Percentiles rank a stretch among this genome's conserved stretches.
Evolutionary conservation across 1,140 invertebrate genomes (phyloP).

Genomic region (Lepidurus arcticus): DNA sequence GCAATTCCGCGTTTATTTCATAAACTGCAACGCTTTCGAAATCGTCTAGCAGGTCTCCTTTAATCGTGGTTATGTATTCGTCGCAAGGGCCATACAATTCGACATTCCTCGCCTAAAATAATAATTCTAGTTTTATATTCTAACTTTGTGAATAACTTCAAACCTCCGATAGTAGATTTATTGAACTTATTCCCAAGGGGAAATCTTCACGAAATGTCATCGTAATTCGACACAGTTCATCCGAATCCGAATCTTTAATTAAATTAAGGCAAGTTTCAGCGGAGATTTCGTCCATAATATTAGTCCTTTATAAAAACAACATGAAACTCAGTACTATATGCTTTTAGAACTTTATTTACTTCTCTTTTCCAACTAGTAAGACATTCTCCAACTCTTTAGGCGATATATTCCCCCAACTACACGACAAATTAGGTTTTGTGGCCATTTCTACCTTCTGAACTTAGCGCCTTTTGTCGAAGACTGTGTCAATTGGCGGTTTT

Average conservation of each 20-base stretch:
- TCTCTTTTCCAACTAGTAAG: neutral
- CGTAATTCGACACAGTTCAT: neutral
- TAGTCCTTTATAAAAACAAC: neutral
- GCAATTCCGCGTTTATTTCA: neutral
- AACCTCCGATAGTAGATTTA: slow-evolving; percentile 1
- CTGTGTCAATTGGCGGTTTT: neutral
- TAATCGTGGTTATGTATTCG: neutral
- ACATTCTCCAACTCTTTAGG: neutral
- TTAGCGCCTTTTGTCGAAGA: neutral
- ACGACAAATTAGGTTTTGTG: neutral
- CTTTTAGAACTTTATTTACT: neutral
- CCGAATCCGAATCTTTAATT: neutral
- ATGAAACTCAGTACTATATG: neutral
- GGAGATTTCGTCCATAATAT: neutral
- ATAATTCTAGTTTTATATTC: neutral
- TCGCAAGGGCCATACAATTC: neutral
- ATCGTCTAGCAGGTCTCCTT: neutral
- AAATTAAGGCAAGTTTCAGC: neutral
- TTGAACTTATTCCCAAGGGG: neutral
- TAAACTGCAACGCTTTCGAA: slow-evolving; percentile 3
- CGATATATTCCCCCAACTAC: neutral
- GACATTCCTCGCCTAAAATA: neutral
- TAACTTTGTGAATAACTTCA: neutral
- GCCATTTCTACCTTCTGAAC: neutral
- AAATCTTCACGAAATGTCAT: neutral